Base-by-base conservation (phyloP, 2,888 invertebrate genomes). In the Scaptomyza caliginosa region DNA sequence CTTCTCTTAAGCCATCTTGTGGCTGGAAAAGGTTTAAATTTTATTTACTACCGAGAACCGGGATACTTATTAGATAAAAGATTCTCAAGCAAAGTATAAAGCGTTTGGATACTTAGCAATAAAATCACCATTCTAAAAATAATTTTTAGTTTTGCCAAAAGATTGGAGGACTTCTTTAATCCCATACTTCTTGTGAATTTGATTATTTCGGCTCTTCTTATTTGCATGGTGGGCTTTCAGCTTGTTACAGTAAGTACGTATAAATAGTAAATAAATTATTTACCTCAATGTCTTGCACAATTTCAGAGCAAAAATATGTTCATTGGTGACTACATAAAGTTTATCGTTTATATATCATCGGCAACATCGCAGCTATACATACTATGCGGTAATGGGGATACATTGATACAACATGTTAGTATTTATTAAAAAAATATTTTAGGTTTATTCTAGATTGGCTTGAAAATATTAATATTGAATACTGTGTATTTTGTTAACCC, bases 171-270 rank as follows among this genome's bases (percentile, higher is more conserved):
- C n/a, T 90, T 91, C 40, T 91, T 90, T 36, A 91, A 88, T 62
- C 90, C 91, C 0, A 90, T 90, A 24, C 68, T 91, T 19, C 71
- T 91, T 24, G 85, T 90, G 0, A 91, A 91, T 73, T 83, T 91
- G 19, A 76, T 82, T 10, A 89, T 91, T 46, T 91, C 91, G 24
- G 89, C 91, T 0, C 69, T 91, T 30, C 71, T 91, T 7, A 91
- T 91, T 56, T 91, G 91, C 51, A 89, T 91, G 88, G 90, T 91
- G 16, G 91, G 91, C 16, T 91, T 91, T 84, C 91, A 91, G 55
- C 81, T 91, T 45, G 89, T 90, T 1, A 90, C 91, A 17, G 90
- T 90, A 64, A 50, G 76, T 72, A 30, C 13, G 19, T 36, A 3
- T 36, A 8, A 17, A 51, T 64, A 0, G 5, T 10, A 16, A 49